A percentile compares a stretch with the other conserved stretches of the same genome.
phyloP scores from a whole-genome alignment of 2,113 vertebrate species.

The Myotis yumanensis region DNA sequence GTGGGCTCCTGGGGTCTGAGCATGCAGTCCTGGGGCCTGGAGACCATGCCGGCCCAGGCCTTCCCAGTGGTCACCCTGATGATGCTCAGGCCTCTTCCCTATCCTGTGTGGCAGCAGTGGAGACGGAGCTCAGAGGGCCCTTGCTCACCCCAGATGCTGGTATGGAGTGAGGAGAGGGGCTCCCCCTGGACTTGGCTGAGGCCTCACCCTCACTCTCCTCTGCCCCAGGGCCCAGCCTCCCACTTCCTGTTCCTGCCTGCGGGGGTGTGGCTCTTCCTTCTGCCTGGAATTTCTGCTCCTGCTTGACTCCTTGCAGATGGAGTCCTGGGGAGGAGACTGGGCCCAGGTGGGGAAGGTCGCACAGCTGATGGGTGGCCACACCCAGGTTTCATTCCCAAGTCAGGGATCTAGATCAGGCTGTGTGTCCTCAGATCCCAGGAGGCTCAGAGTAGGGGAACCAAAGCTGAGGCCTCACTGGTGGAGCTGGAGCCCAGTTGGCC shows the following conservation, averaged over 20 bases:
- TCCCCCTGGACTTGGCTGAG: neutral
- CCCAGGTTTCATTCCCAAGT: neutral
- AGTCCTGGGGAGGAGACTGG: neutral
- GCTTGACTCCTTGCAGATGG: neutral
- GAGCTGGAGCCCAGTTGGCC: neutral
- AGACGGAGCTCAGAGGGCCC: neutral
- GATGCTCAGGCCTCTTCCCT: neutral
- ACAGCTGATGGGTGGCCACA: neutral
- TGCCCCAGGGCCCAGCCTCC: neutral
- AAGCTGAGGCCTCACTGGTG: neutral
- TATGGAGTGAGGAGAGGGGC: neutral
- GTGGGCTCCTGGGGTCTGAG: neutral
- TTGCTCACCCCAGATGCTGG: neutral
- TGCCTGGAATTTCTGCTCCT: neutral
- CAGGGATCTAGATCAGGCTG: neutral
- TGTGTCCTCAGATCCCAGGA: neutral
- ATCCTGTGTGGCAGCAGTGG: fast-evolving
- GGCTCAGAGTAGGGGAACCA: neutral
- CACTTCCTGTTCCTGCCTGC: neutral
- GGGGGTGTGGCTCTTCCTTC: neutral
- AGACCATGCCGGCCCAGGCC: neutral
- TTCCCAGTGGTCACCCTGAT: too few species aligned
- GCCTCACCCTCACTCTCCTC: neutral
- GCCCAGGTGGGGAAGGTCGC: neutral
- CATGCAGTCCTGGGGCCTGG: too few species aligned